Conservation (phyloP, 2,888 invertebrate species). For the Lobophora halterata region DNA sequence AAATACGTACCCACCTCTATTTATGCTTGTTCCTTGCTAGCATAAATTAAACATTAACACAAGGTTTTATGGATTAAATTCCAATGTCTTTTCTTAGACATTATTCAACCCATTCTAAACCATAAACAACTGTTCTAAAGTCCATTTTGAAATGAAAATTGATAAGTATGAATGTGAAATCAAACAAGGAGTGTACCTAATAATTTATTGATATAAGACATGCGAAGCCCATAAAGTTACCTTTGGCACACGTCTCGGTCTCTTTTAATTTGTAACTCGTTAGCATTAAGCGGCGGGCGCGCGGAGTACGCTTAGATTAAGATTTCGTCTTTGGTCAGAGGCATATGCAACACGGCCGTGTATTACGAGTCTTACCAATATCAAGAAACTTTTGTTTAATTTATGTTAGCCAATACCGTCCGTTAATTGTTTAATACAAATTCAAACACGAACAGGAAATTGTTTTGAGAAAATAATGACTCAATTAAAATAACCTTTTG, state of each 20-base stretch:
- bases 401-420: slow-evolving; percentile 39
- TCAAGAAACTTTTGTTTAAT: slow-evolving; percentile 38
- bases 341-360: slow-evolving; percentile 45
- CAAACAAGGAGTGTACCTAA: slow-evolving; percentile 77
- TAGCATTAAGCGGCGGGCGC: slow-evolving; percentile 61
- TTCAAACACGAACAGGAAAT: slow-evolving; percentile 31
- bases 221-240: slow-evolving; percentile 79
- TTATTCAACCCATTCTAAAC: slow-evolving; percentile 50
- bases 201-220: slow-evolving; percentile 81
- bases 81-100: slow-evolving; percentile 41
- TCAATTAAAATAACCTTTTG: slow-evolving; percentile 28
- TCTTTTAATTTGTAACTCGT: slow-evolving; percentile 79
- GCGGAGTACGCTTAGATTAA: slow-evolving; percentile 58
- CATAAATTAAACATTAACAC: slow-evolving; percentile 64
- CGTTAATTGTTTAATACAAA: slow-evolving; percentile 39
- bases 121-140: slow-evolving; percentile 58
- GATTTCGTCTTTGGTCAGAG: slow-evolving; percentile 56
- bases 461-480: slow-evolving; percentile 31
- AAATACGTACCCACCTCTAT: slow-evolving; percentile 59
- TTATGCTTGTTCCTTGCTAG: slow-evolving; percentile 49
- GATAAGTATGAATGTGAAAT: slow-evolving; percentile 66
- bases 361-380: slow-evolving; percentile 43
- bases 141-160: slow-evolving; percentile 57
- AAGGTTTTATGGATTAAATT: slow-evolving; percentile 62
- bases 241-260: slow-evolving; percentile 76